Evolutionary conservation across 1,140 invertebrate species (phyloP).

Genomic region (Drosophila ananassae): DNA sequence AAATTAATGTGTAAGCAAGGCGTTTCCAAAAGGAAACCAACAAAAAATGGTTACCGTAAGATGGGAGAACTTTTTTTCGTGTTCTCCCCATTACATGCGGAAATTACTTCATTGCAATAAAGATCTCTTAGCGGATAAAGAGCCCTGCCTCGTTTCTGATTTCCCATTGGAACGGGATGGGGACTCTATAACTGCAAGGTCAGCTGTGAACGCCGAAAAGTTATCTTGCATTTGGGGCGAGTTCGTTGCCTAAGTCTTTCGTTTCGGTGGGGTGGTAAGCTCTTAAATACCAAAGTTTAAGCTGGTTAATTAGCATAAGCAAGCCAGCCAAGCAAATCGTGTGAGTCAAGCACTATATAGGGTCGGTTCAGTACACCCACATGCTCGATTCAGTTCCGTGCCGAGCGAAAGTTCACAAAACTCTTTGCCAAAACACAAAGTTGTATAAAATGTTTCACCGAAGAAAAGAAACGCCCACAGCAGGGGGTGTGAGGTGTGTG

Average conservation of each 20-base stretch:
- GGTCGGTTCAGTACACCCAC: slow-evolving; percentile 47
- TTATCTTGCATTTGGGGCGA: slow-evolving; percentile 21
- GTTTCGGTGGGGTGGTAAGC: slow-evolving; percentile 15
- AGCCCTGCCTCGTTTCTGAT: slow-evolving; percentile 8
- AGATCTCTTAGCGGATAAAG: slow-evolving; percentile 48
- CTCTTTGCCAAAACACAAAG: slow-evolving; percentile 56
- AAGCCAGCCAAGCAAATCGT: slow-evolving; percentile 52
- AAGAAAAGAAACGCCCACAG: slow-evolving; percentile 56
- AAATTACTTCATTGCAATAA: slow-evolving; percentile 72
- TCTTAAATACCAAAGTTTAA: slow-evolving; percentile 71
- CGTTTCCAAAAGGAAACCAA: slow-evolving; percentile 12
- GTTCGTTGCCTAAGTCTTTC: slow-evolving; percentile 73
- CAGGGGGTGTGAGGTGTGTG: slow-evolving; percentile 19
- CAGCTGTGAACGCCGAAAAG: slow-evolving; percentile 19
- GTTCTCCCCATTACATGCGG: slow-evolving; percentile 44
- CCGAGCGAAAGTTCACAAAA: slow-evolving; percentile 74
- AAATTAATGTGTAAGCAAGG: slow-evolving; percentile 61
- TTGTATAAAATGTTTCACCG: slow-evolving; percentile 30
- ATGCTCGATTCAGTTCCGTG: slow-evolving; percentile 38
- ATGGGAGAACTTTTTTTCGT: slow-evolving; percentile 10
- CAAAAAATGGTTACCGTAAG: slow-evolving; percentile 59
- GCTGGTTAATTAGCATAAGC: slow-evolving; percentile 62
- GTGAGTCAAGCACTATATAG: slow-evolving; percentile 54
- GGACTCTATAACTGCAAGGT: slow-evolving; percentile 52
- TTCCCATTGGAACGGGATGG: not conserved